Percentiles rank a stretch among this genome's conserved stretches.
phyloP scores from a whole-genome alignment of 2,113 vertebrate genomes.

The Hystrix cristata region DNA sequence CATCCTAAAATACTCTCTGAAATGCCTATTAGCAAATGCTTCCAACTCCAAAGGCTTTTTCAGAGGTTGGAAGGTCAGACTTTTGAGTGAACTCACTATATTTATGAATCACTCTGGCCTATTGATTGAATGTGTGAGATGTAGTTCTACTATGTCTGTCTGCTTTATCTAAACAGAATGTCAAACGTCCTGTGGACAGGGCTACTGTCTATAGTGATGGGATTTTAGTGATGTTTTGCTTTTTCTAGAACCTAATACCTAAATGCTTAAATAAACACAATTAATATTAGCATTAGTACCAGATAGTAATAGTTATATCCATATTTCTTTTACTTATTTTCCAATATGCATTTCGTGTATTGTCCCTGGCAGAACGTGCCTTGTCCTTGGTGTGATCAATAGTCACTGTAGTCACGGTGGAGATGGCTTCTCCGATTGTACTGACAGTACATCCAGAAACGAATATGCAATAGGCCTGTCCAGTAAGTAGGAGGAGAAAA shows the following conservation, averaged over 20 bases:
- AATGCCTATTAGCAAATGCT: conserved; percentile 47
- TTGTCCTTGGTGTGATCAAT: conserved; percentile 59
- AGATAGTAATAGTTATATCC: conserved; percentile 13
- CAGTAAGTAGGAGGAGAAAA: conserved; percentile 70
- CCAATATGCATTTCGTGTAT: conserved; percentile 22
- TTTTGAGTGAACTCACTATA: conserved; percentile 65
- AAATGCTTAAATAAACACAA: conserved; percentile 48
- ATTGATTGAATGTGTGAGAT: conserved; percentile 64
- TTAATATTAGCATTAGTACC: conserved; percentile 1
- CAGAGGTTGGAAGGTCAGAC: conserved; percentile 38
- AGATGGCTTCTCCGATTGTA: conserved; percentile 51
- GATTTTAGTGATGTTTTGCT: conserved; percentile 30
- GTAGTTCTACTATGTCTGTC: conserved; percentile 55
- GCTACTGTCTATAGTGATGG: neutral
- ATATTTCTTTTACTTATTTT: conserved; percentile 65
- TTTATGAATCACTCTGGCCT: conserved; percentile 68
- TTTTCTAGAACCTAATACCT: conserved; percentile 27
- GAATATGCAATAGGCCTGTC: conserved; percentile 65
- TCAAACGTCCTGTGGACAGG: conserved; percentile 28
- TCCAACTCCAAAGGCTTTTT: conserved; percentile 42
- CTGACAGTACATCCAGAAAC: conserved; percentile 69
- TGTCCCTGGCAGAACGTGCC: conserved; percentile 52
- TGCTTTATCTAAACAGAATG: conserved; percentile 67
- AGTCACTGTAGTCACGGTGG: conserved; percentile 6
- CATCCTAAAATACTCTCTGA: conserved; percentile 42